Base-by-base conservation (phyloP, 1,140 invertebrate species). In the Oncopodura yosiiana region DNA sequence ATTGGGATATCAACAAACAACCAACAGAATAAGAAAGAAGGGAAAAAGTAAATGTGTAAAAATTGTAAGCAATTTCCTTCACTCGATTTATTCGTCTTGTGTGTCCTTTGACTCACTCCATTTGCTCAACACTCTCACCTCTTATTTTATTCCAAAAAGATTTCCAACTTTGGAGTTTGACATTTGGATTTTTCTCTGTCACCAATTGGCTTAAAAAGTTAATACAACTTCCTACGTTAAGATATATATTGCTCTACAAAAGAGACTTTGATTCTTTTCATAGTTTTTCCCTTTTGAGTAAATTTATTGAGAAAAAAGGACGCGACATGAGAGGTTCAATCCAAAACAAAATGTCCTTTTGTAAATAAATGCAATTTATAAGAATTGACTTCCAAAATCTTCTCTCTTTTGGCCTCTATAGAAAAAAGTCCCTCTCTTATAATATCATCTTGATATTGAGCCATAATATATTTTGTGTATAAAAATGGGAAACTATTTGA, bases 151-250 rank as follows among this genome's bases (percentile, higher is more conserved):
- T 39, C 49, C 21, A 23, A 21, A 30, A 5, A 18, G 9, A 14
- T 4, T n/a, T 18, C 6, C 5, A 50, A 23, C 29, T 18, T 6
- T 24, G 3, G 2, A 24, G 46, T 42, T 58, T 58, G 56, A 58
- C 56, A 53, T 49, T 21, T 36, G 56, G 56, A 58, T 58, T 58
- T 58, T 58, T 58, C 56, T 58, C 55, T 53, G 43, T 51, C 41
- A 8, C 46, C 21, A 38, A 14, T 45, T 30, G 16, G 6, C 32
- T 45, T n/a, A 11, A 46, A 19, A 34, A 32, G 16, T 45, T 21
- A 27, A 46, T 30, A 46, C 44, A 32, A 30, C 26, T 45, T 45
- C 43, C 16, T 30, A 12, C 32, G 14, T 45, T 8, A 39, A 18
- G 14, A 29, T 19, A 29, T 32, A 19, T 16, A 21, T 16, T 19